These are phyloP conservation scores for Ochlodes sylvanus DNA, from an alignment of 2,888 invertebrate genomes.

Conservation along the genomic window DNA sequence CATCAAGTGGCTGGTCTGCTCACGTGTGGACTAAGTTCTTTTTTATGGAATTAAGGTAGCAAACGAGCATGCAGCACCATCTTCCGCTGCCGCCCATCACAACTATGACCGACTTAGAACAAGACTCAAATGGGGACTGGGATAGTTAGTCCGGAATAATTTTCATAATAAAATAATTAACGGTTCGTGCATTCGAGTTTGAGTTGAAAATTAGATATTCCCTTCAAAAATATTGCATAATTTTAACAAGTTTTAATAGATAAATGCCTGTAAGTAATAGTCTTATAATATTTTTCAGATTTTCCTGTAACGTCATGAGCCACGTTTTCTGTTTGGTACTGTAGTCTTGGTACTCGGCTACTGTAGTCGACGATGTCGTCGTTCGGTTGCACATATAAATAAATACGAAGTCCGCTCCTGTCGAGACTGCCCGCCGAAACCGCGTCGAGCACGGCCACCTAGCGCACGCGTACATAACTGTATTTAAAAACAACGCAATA, in stretches of 20 bases:
- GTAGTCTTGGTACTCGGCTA: constrained; percentile 42
- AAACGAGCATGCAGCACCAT: too few species aligned
- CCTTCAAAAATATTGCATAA: not conserved
- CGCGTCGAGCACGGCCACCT: constrained; percentile 63
- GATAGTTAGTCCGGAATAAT: too few species aligned
- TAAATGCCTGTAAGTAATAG: not conserved
- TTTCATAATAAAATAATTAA: too few species aligned
- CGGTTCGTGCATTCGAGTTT: too few species aligned
- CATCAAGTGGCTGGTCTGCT: too few species aligned
- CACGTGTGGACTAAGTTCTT: too few species aligned
- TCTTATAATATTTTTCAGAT: constrained; percentile 24
- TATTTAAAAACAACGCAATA: constrained; percentile 45
- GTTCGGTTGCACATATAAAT: constrained; percentile 71
- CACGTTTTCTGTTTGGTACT: constrained; percentile 40
- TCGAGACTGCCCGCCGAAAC: constrained; percentile 67
- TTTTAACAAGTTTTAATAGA: not conserved
- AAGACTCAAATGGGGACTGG: too few species aligned
- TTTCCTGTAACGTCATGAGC: constrained; percentile 26
- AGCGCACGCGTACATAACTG: constrained; percentile 60
- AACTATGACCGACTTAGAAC: too few species aligned
- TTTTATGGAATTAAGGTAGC: too few species aligned
- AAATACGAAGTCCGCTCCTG: constrained; percentile 61
- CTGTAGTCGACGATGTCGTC: constrained; percentile 52
- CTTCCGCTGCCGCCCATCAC: too few species aligned
- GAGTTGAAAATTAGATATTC: too few species aligned